Evolutionary conservation across 37 sponge, comb jelly and placozoan genomes (phyloP), one percentile per base, ranked within the genome.

Genomic region (Agelas oroides): DNA sequence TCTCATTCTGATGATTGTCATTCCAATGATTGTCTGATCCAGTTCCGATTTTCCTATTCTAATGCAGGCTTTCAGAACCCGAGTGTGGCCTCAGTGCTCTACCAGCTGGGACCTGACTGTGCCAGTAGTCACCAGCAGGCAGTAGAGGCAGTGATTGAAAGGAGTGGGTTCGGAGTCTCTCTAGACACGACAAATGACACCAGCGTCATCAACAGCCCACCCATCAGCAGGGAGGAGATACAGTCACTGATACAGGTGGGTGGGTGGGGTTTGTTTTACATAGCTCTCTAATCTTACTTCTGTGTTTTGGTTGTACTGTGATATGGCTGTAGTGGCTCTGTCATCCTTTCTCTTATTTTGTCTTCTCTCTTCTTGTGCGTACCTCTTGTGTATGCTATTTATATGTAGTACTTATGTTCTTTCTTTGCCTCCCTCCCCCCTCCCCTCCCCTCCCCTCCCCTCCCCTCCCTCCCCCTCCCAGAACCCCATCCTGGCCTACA

Each of bases 401-500:
- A 15, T 56, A 15, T 56, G 17, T 56, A n/a, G n/a, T n/a, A n/a
- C 46, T 46, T 46, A 3, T 46, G 6, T 8, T 46, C 46, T 8
- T 46, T 8, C 58, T 58, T 17, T 33, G 31, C 14, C 75, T 54
- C 75, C 34, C 58, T n/a, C 58, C 14, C 75, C 24, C 75, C 32
- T 27, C n/a, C 75, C n/a, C 75, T 2, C 6, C 58, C 75, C 34
- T 27, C 34, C 28, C 13, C 41, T 53, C 36, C 53, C 5, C 52
- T 23, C 53, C 60, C 21, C 61, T 56, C 73, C 37, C 65, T 27
- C 64, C 32, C 60, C 24, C 57, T 34, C 73, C 53, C 54, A 89
- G 91, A 68, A 70, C 15, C 91, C 91, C 27, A 35, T 90, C 63
- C 54, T 90, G 35, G 60, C 53, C 17, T 90, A 90, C 75, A 69